Conservation (phyloP, 2,797 vertebrate species). For the Ispidina picta region DNA sequence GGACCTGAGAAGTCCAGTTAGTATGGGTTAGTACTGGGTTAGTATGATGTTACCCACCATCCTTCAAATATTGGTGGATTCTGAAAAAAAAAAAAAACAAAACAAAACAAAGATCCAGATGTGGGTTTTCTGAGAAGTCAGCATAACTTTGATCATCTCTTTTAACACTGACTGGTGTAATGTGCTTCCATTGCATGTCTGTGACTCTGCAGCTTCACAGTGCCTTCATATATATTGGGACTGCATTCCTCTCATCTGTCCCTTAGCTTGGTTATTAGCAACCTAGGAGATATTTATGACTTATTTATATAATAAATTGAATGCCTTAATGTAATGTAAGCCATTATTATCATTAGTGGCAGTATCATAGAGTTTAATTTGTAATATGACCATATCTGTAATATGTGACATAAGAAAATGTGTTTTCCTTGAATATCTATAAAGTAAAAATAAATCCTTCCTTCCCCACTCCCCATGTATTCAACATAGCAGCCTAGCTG, state of each 20-base stretch:
- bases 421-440: background rate
- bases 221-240: background rate
- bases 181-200: background rate
- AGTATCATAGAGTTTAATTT: background rate
- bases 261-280: background rate
- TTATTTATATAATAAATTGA: background rate
- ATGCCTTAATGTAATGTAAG: background rate
- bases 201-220: background rate
- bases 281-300: background rate
- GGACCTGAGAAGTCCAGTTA: background rate
- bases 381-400: background rate
- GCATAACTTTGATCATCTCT: background rate
- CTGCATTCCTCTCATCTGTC: background rate
- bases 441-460: background rate
- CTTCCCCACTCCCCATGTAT: fast-evolving
- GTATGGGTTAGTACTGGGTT: background rate
- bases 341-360: background rate
- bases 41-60: background rate
- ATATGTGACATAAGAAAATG: background rate
- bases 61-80: background rate
- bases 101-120: background rate
- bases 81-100: no score
- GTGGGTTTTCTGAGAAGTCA: background rate
- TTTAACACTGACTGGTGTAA: background rate
- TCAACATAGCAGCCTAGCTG: background rate